Evolutionary conservation across 2,113 vertebrate genomes (phyloP).

Genomic region (Mormyrus iriodes): DNA sequence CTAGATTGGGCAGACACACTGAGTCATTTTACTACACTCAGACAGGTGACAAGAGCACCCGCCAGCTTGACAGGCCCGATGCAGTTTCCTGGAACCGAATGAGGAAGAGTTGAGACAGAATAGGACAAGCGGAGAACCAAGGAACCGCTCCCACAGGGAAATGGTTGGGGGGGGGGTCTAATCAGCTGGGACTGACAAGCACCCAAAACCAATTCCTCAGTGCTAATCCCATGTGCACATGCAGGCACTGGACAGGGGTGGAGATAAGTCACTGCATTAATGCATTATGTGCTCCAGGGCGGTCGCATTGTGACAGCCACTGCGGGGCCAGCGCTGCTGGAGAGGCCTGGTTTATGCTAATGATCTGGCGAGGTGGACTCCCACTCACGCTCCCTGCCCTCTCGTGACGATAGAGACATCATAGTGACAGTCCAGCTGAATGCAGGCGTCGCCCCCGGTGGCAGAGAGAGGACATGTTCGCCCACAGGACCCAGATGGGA

Average conservation of each 20-base stretch:
- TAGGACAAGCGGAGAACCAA: slow-evolving; percentile 37
- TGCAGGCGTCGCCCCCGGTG: background rate
- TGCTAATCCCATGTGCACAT: slow-evolving; percentile 40
- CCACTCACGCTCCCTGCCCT: slow-evolving; percentile 21
- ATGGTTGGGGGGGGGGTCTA: slow-evolving; percentile 33
- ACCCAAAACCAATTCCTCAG: slow-evolving; percentile 41
- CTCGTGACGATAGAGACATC: slow-evolving; percentile 43
- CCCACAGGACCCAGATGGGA: background rate
- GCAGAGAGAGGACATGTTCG: background rate
- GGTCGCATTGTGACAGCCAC: slow-evolving; percentile 36
- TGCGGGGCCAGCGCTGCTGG: slow-evolving; percentile 40
- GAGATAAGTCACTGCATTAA: slow-evolving; percentile 46
- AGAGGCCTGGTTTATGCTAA: slow-evolving; percentile 48
- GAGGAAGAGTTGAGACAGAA: slow-evolving; percentile 15
- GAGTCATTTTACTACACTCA: background rate
- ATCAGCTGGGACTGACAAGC: slow-evolving; percentile 44
- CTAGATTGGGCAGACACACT: background rate
- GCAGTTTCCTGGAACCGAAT: background rate
- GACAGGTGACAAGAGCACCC: background rate
- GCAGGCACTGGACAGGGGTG: slow-evolving; percentile 33
- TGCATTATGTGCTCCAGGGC: slow-evolving; percentile 37
- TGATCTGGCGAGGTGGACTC: slow-evolving; percentile 25
- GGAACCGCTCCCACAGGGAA: slow-evolving; percentile 40
- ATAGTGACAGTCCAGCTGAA: background rate
- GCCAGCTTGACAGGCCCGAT: background rate